Conservation (phyloP, 2,113 vertebrate genomes). For the Pelecanus crispus region DNA sequence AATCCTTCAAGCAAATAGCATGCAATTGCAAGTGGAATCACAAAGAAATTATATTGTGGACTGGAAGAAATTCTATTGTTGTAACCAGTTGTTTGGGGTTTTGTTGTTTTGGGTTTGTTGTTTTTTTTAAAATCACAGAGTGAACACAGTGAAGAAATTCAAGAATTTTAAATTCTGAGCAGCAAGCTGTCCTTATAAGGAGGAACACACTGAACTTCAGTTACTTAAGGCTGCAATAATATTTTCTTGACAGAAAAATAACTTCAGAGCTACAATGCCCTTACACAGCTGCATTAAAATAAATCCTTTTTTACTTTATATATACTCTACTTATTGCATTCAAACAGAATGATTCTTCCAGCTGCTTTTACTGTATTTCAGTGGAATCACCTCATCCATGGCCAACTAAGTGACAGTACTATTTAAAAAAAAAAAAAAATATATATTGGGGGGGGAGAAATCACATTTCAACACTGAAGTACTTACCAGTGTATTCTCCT, state of each 20-base stretch:
- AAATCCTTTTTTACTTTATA: not conserved
- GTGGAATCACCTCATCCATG: too few species aligned
- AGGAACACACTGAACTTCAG: not conserved
- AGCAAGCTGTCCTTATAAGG: not conserved
- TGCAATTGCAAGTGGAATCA: not conserved
- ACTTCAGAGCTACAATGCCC: not conserved
- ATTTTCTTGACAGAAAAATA: not conserved
- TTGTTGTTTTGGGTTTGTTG: too few species aligned
- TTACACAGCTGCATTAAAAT: not conserved
- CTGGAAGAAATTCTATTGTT: not conserved
- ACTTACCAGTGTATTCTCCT: slow-evolving; percentile 91
- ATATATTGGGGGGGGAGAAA: too few species aligned
- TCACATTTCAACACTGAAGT: not conserved
- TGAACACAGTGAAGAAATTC: not conserved
- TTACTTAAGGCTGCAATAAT: not conserved
- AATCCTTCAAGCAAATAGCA: not conserved
- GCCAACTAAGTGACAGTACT: not conserved
- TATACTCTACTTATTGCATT: not conserved
- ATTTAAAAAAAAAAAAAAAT: too few species aligned
- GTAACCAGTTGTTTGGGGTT: not conserved
- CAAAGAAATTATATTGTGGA: not conserved
- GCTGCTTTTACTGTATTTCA: not conserved
- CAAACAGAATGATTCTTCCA: not conserved
- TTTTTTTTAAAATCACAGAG: not conserved
- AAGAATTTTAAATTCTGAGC: not conserved